A percentile compares a stretch with the other conserved stretches of the same genome.
These are phyloP conservation scores for Oscheius sp. DNA, from an alignment of 2,888 invertebrate species.

Conservation along the genomic window DNA sequence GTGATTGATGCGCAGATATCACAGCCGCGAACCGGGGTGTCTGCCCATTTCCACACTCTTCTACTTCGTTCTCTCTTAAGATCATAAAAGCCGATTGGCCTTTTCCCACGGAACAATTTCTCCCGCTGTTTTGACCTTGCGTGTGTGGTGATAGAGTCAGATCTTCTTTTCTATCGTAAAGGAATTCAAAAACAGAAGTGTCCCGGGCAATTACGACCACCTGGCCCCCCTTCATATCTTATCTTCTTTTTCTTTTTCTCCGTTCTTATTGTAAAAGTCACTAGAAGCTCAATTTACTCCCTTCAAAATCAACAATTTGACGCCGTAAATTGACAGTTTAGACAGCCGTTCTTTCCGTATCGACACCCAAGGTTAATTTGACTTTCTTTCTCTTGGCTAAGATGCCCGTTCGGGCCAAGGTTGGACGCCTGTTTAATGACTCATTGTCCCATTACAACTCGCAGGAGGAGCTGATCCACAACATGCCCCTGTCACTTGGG, in stretches of 20 bases:
- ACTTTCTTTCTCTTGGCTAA: too few species aligned
- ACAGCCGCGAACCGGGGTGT: background rate
- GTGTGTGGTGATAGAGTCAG: background rate
- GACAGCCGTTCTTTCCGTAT: background rate
- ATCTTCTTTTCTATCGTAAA: background rate
- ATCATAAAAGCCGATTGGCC: background rate
- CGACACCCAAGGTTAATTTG: conserved; percentile 4
- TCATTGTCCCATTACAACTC: conserved; percentile 29
- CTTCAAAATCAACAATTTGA: background rate
- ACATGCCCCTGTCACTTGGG: conserved; percentile 3
- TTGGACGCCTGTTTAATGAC: conserved; percentile 28
- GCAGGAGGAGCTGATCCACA: conserved; percentile 6
- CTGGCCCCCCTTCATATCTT: conserved; percentile 15
- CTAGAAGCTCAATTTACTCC: background rate
- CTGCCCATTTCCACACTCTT: conserved; percentile 17
- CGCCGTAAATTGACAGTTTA: conserved; percentile 12
- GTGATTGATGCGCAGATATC: conserved; percentile 27
- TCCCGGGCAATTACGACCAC: conserved; percentile 10
- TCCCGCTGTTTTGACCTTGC: background rate
- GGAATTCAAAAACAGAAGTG: conserved; percentile 1
- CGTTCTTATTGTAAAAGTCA: conserved; percentile 15
- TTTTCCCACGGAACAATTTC: conserved; percentile 19
- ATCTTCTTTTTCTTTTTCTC: conserved; percentile 17
- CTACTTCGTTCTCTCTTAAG: background rate
- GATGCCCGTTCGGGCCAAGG: conserved; percentile 15